Evolutionary conservation across 2,113 vertebrate genomes (phyloP), one percentile per base, ranked within the genome.

Genomic region (Macquaria ambigua): DNA sequence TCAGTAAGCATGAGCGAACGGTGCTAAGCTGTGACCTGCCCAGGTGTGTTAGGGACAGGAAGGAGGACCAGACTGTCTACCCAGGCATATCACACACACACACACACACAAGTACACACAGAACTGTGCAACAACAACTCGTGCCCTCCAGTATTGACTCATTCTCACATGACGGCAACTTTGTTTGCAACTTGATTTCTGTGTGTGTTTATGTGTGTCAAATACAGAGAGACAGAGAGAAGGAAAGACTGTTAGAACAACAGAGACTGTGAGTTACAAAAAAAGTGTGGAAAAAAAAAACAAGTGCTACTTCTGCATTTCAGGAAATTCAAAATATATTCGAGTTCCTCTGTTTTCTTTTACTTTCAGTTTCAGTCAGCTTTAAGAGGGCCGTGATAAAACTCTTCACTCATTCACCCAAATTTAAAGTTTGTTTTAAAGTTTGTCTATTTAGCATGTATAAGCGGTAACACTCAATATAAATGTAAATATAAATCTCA

Each of bases 51-150:
- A 12, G 14, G 46, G 81, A 94, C 94, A 87, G 76, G 93, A 84
- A 87, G 77, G 90, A 87, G 77, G 90, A 95, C 93, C 87, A 68
- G 93, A 88, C 85, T 61, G 59, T 93, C 93, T 46, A 82, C 82
- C 72, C 16, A 18, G 3, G 8, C 8, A 23, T 52, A 48, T 39
- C 59, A 37, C 25, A 74, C 70, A 72, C 70, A 41, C 70, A 58
- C 71, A 74, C 55, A 74, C 4, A 37, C 28, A 74, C 55, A 34
- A 34, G 16, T 5, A 25, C 0, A 63, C 39, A 76, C 15, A 43
- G 1, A 59, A n/a, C 28, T 4, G 37, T 82, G 55, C 70, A 61
- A 79, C 46, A 85, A 82, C 52, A 85, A 62, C 74, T 18, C 21
- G 1, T 70, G 52, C 3, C 55, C 71, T 73, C 2, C 11, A 21